Evolutionary conservation across 2,113 vertebrate genomes (phyloP), one percentile per base, ranked within the genome.

Genomic region (Rana temporaria): DNA sequence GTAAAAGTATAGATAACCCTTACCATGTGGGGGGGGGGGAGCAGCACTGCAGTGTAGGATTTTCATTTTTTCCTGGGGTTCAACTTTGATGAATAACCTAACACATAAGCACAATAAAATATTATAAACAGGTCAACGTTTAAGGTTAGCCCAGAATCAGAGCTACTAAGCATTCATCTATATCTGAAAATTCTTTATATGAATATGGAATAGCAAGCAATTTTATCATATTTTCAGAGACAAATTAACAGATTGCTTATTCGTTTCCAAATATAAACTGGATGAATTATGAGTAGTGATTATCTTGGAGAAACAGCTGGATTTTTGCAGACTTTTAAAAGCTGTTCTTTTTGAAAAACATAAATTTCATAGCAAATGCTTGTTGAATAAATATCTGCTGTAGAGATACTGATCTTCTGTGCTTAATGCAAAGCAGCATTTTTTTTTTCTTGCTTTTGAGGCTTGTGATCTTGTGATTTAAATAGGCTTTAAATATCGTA

Each of bases 241-340:
- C 79, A 81, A 81, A 81, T 81, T 70, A 81, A 34, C 68, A 81
- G 69, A 81, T 81, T 81, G 79, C 79, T 81, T 56, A 81, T 81
- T 81, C 67, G 59, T 62, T 81, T 81, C 69, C 79, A 81, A 81
- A 81, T 72, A 81, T 81, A 81, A 81, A 81, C 38, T 42, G 68
- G 79, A 60, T 81, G 34, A 73, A 71, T 72, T 81, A 79, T 72
- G 79, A 73, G 34, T 38, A 53, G 59, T 72, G 79, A 81, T 81
- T 60, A 81, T 68, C 65, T 78, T 60, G 48, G 56, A 42, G 67
- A 80, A 80, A 80, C 78, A 80, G 67, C 78, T 80, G 78, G 67
- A 80, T 70, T 80, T 69, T 48, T 80, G 78, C 56, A 63, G 74
- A 62, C 38, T 77, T 64, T 77, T 64, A n/a, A 77, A 77, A 64